A percentile compares a stretch with the other conserved stretches of the same genome.
These are phyloP conservation scores for Cheirogaleus major DNA, from an alignment of 2,797 vertebrate species.

Conservation along the genomic window DNA sequence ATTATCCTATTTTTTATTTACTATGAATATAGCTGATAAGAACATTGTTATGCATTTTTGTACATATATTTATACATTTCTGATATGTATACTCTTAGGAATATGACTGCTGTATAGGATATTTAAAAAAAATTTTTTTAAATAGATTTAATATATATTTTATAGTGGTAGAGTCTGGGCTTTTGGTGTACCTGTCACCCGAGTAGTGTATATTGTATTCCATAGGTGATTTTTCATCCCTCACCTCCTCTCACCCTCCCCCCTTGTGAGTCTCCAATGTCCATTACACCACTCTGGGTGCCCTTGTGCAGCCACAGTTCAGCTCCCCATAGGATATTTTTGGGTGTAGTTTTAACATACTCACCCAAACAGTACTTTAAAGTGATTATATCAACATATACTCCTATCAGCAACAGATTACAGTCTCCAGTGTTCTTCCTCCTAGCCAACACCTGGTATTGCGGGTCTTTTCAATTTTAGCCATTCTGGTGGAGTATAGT, in stretches of 20 bases:
- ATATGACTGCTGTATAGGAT: not conserved
- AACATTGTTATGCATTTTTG: not conserved
- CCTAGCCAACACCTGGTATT: not conserved
- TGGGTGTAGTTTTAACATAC: not conserved
- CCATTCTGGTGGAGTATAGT: not conserved
- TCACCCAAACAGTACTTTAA: not conserved
- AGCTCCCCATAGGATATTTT: not conserved
- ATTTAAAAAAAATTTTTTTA: not conserved
- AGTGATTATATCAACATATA: not conserved
- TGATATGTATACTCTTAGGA: not conserved
- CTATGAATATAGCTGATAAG: not conserved
- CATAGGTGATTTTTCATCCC: not conserved
- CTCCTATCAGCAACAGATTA: not conserved
- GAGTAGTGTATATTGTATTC: not conserved
- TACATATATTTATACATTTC: not conserved
- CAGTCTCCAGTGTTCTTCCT: not conserved
- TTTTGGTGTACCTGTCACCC: not conserved
- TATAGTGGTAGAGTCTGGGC: not conserved
- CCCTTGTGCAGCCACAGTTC: not conserved
- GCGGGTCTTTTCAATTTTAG: not conserved
- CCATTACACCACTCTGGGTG: not conserved
- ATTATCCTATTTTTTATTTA: constrained; percentile 40
- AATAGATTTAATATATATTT: not conserved
- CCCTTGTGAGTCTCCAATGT: not conserved
- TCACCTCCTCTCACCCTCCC: not conserved